phyloP scores from a whole-genome alignment of 2,888 invertebrate genomes.

The Metopia argyrocephala region DNA sequence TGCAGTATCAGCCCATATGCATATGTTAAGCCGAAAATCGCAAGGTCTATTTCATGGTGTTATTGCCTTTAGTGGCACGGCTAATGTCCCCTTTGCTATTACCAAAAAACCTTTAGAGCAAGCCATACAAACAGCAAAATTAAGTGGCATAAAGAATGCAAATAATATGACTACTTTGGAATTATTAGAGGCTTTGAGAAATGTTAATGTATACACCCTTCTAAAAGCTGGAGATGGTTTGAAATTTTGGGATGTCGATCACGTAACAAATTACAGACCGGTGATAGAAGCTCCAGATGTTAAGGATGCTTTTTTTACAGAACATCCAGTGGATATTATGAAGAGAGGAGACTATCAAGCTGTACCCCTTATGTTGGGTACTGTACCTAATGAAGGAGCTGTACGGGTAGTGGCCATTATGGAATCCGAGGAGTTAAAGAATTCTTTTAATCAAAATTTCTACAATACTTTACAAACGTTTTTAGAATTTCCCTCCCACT shows the following conservation, averaged over 20 bases:
- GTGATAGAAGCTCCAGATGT: slow-evolving; percentile 76
- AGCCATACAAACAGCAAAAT: slow-evolving; percentile 76
- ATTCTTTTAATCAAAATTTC: slow-evolving; percentile 73
- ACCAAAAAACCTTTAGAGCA: slow-evolving; percentile 71
- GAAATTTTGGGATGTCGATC: slow-evolving; percentile 80
- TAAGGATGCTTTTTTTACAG: slow-evolving; percentile 78
- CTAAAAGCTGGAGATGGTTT: slow-evolving; percentile 78
- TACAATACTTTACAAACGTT: slow-evolving; percentile 71
- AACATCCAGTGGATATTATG: slow-evolving; percentile 77
- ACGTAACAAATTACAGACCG: slow-evolving; percentile 78
- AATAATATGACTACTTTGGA: slow-evolving; percentile 70
- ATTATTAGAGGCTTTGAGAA: slow-evolving; percentile 78
- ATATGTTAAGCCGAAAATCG: slow-evolving; percentile 79
- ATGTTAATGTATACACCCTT: slow-evolving; percentile 75
- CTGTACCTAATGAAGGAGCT: slow-evolving; percentile 79
- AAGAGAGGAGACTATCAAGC: slow-evolving; percentile 76
- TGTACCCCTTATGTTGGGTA: slow-evolving; percentile 80
- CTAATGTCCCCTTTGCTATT: slow-evolving; percentile 77
- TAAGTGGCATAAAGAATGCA: slow-evolving; percentile 77
- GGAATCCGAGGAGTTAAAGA: slow-evolving; percentile 69
- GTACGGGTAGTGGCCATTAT: slow-evolving; percentile 78
- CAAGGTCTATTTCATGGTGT: slow-evolving; percentile 78
- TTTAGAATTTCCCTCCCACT: slow-evolving; percentile 71
- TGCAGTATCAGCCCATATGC: slow-evolving; percentile 79
- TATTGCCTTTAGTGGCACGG: slow-evolving; percentile 79